A percentile compares a stretch with the other conserved stretches of the same genome.
phyloP scores from a whole-genome alignment of 2,888 invertebrate genomes.

The Troilus luridus region DNA sequence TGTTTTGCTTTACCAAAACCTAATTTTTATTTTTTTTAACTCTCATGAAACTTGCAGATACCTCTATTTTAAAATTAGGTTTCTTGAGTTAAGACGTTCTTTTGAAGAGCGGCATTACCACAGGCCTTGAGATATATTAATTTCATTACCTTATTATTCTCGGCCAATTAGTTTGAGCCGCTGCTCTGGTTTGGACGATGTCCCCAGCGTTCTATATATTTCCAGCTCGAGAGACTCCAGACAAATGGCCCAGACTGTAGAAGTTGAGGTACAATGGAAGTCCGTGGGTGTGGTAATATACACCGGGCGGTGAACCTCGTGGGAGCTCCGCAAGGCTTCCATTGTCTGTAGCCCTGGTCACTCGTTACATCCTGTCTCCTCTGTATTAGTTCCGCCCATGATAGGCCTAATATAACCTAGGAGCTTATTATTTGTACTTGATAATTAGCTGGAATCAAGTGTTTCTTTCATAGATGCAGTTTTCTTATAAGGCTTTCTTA shows the following conservation, averaged over 20 bases:
- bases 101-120: too few relatives aligned
- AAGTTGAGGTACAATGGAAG: background rate
- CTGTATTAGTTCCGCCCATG: background rate
- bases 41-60: too few relatives aligned
- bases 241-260: background rate
- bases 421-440: background rate
- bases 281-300: constrained; percentile 26
- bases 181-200: background rate
- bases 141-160: too few relatives aligned
- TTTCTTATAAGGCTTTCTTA: too few relatives aligned
- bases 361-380: background rate
- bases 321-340: background rate
- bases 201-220: background rate
- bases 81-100: too few relatives aligned
- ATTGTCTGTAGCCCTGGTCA: background rate
- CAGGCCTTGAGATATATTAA: too few relatives aligned
- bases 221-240: background rate
- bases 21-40: too few relatives aligned
- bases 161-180: background rate
- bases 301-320: background rate
- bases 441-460: background rate
- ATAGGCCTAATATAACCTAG: background rate
- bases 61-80: too few relatives aligned
- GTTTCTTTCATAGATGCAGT: background rate
- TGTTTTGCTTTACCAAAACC: too few relatives aligned